A percentile compares a stretch with the other conserved stretches of the same genome.
These are phyloP conservation scores for Belonocnema kinseyi DNA, from an alignment of 1,140 invertebrate species.

Conservation along the genomic window DNA sequence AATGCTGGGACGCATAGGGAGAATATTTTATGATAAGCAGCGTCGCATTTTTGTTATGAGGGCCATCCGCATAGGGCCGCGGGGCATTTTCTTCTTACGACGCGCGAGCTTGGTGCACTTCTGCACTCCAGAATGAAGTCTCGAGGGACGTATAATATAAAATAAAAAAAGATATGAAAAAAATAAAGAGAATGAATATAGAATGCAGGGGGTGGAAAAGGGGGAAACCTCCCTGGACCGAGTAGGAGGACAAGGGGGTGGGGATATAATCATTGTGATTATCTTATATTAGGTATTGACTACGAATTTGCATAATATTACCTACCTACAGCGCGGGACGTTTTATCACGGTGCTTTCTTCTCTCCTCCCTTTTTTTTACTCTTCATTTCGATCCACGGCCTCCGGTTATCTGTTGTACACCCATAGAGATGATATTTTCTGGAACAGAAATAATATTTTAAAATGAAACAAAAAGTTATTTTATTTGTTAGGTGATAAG, in stretches of 20 bases:
- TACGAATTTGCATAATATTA: constrained; percentile 74
- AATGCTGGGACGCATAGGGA: constrained; percentile 51
- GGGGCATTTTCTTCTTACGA: constrained; percentile 35
- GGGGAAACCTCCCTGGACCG: constrained; percentile 21
- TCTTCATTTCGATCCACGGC: constrained; percentile 42
- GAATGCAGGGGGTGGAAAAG: constrained; percentile 38
- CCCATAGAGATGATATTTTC: background rate
- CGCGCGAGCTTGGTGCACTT: constrained; percentile 40
- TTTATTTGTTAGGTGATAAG: too few species aligned
- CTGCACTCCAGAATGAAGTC: constrained; percentile 21
- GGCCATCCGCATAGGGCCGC: constrained; percentile 45
- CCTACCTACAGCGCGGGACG: constrained; percentile 60
- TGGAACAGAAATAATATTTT: background rate
- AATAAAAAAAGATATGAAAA: constrained; percentile 11
- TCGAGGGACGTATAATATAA: constrained; percentile 33
- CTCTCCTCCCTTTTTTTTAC: constrained; percentile 41
- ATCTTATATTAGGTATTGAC: constrained; percentile 76
- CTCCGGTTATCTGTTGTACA: constrained; percentile 2
- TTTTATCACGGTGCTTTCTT: constrained; percentile 54
- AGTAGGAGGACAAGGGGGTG: constrained; percentile 55
- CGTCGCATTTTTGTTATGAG: constrained; percentile 65
- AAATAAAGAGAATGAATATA: constrained; percentile 42
- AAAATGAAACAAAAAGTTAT: background rate
- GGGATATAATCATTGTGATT: constrained; percentile 74
- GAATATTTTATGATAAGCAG: constrained; percentile 76